Conservation (phyloP, 2,888 invertebrate genomes). For the Mythimna vitellina region DNA sequence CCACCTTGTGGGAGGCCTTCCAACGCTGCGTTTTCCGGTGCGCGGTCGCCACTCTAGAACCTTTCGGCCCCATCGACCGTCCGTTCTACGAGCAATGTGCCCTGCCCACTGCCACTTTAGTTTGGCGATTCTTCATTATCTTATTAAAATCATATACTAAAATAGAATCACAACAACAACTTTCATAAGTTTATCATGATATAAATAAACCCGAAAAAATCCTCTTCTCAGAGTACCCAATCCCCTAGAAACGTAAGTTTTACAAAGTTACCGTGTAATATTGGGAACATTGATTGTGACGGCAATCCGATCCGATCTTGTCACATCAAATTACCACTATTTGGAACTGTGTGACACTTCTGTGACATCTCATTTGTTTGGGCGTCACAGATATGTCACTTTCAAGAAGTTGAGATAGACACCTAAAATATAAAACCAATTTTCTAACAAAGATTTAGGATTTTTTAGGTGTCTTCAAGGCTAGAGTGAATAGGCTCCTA, state of each 20-base stretch:
- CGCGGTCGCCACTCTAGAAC: too few relatives aligned
- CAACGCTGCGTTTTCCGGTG: too few relatives aligned
- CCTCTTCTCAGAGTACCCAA: not conserved
- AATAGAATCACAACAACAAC: too few relatives aligned
- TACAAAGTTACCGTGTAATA: constrained; percentile 14
- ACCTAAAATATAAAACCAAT: not conserved
- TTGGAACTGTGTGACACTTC: constrained; percentile 19
- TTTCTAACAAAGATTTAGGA: too few relatives aligned
- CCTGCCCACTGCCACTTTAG: too few relatives aligned
- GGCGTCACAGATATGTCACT: constrained; percentile 6
- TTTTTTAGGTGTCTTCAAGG: too few relatives aligned
- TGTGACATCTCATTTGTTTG: constrained; percentile 37
- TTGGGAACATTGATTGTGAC: constrained; percentile 18
- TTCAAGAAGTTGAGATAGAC: constrained; percentile 4
- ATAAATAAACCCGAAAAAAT: constrained; percentile 9
- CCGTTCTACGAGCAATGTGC: too few relatives aligned
- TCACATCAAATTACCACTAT: constrained; percentile 20
- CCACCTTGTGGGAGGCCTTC: too few relatives aligned
- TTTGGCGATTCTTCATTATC: too few relatives aligned
- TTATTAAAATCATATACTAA: not conserved
- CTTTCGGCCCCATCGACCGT: too few relatives aligned
- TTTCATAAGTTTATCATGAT: constrained; percentile 18
- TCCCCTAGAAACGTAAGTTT: constrained; percentile 5
- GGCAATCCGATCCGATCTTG: not conserved
- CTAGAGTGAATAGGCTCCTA: too few relatives aligned